Base-by-base conservation (phyloP, 2,888 invertebrate species). In the Crepidodera aurea region DNA sequence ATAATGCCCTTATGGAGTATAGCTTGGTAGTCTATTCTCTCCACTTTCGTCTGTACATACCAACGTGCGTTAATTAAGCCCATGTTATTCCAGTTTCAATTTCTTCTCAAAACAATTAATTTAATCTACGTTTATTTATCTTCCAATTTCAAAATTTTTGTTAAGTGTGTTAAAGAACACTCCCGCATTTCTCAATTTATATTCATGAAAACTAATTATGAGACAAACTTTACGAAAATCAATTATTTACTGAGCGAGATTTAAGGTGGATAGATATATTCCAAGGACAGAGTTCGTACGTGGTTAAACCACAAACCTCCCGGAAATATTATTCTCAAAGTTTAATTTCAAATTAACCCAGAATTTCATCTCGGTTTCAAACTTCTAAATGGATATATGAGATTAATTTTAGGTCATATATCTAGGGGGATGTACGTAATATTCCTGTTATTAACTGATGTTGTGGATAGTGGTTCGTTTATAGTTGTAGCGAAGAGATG, bases 291-390 rank as follows among this genome's bases (percentile, higher is more conserved):
- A 15, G 18, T 29, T 29, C 32, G 16, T 50, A 50, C 16, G 16
- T 50, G 15, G 15, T 29, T 29, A 6, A 50, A 29, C 32, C 32
- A 13, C 50, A 27, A 27, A 16, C 50, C 50, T 50, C 32, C 32
- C 4, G 50, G 50, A 50, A 50, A 50, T 50, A 50, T 50, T 50
- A 32, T 32, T 50, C 29, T 29, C 27, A 13, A 50, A 50, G 50
- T 50, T 50, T 50, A 50, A 50, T 50, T 50, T 50, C 15, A 50
- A 50, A 50, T 50, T 50, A 50, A 50, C 50, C 32, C 32, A 50
- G 32, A 32, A 50, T 50, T 50, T 50, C 29, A 50, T 50, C 32
- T 50, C 29, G 29, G 29, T 50, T 50, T 50, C 50, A 50, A 50
- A 50, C 50, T 50, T 32, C 29, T 13, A 29, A 50, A 50, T 32